These are phyloP conservation scores for Slavum lentiscoides DNA, from an alignment of 2,888 invertebrate species.

Conservation along the genomic window DNA sequence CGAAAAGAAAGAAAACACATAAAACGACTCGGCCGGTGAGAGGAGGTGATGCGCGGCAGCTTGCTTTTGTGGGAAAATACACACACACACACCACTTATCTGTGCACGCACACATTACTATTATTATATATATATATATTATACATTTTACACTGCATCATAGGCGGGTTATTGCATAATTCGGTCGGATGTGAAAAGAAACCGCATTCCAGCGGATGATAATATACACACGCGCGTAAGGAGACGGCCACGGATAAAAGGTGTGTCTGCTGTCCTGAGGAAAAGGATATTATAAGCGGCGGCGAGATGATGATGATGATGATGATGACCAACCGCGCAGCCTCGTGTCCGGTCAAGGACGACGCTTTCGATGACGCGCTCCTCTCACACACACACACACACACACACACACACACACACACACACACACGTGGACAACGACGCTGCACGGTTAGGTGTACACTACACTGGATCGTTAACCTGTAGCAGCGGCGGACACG, in stretches of 20 bases:
- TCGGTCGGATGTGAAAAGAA: constrained; percentile 41
- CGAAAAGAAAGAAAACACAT: constrained; percentile 28
- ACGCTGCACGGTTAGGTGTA: background rate
- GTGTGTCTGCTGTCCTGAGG: constrained; percentile 11
- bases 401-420: constrained; percentile 10
- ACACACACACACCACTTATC: background rate
- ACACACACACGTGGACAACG: background rate
- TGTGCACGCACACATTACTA: background rate
- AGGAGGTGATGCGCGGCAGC: background rate
- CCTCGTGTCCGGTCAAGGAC: constrained; percentile 52
- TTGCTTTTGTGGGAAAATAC: constrained; percentile 2
- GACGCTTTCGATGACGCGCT: constrained; percentile 6
- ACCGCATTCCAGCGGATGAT: constrained; percentile 39
- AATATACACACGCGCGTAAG: background rate
- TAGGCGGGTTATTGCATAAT: constrained; percentile 32
- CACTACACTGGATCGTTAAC: constrained; percentile 36
- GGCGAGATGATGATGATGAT: background rate
- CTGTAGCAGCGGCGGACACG: too few relatives aligned
- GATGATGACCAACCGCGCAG: constrained; percentile 32
- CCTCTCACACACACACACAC: constrained; percentile 12
- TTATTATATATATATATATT: background rate
- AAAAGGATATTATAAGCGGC: constrained; percentile 16
- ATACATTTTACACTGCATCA: background rate
- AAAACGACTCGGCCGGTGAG: background rate
- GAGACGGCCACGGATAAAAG: constrained; percentile 6